Evolutionary conservation across 2,888 invertebrate genomes (phyloP), one percentile per base, ranked within the genome.

Genomic region (Taenaris catops): DNA sequence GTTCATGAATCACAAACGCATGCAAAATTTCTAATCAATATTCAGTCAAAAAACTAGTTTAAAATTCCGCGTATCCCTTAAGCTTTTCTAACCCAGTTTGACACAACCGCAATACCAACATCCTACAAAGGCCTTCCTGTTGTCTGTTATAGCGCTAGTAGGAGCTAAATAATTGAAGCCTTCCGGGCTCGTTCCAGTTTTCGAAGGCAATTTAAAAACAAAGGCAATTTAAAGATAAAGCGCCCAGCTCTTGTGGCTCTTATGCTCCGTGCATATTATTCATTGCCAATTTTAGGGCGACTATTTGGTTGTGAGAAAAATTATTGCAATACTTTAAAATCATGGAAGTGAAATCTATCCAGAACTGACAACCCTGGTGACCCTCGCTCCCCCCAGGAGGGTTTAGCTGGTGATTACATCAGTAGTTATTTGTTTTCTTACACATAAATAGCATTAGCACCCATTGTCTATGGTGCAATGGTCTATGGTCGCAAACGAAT

Each of bases 91-190:
- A 32, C 7, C 11, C 7, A 24, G 4, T 32, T 24, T 8, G 21
- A 23, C 17, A 17, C 10, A 11, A 18, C 11, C 26, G 11, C 32
- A 33, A 27, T 10, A 24, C 28, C 25, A 25, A 4, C 23, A 31
- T 31, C 20, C 37, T 33, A 35, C 35, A 37, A 26, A 24, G 18
- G 37, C 16, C n/a, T 31, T 31, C 28, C 38, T 41, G 41, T 36
- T 11, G 23, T 31, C 16, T 29, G 18, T 24, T 21, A 21, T 16
- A 31, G 32, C 11, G 24, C 36, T 45, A 34, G 32, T 24, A 28
- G 36, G 46, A 53, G 48, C 51, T 55, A 49, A 59, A 66, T 70
- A 66, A 67, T 63, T 69, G 55, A 61, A 53, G 57, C 56, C 55
- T 58, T 51, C 55, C 52, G 53, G 53, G 55, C 42, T 40, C 51